Evolutionary conservation across 2,888 invertebrate genomes (phyloP), one percentile per base, ranked within the genome.

Genomic region (Chalcosyrphus nemorum): DNA sequence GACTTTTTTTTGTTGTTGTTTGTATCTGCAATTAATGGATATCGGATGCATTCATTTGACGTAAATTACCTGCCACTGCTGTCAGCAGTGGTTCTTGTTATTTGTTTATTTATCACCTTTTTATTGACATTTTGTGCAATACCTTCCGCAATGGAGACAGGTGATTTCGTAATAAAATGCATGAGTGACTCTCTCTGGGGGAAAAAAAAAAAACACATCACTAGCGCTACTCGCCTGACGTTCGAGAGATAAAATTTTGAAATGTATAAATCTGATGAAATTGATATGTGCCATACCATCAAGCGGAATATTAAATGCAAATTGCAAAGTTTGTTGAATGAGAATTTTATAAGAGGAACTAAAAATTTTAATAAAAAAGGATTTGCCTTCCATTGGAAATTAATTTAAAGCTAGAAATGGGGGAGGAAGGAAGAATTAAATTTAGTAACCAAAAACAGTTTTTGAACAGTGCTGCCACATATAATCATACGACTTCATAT

Each of bases 61-160:
- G 52, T 68, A 74, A 74, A 74, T 81, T 81, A 81, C 75, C 80
- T 74, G 80, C 21, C 80, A 81, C 45, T 54, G 61, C 52, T 74
- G 80, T 75, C 75, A 54, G 68, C 66, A 68, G 38, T 81, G 27
- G 24, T 52, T 66, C 43, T 61, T 41, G 52, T 15, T 74, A 17
- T 50, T 47, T 15, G n/a, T 32, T 63, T 63, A 32, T 61, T 61
- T 45, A 45, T 32, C 17, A 17, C 19, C 19, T 63, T 65, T 81
- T 74, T 68, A 54, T 47, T 61, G 43, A 17, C 61, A 57, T 57
- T 32, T 50, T 38, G 21, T 15, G 15, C 13, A 24, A 70, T 45
- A 56, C 54, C n/a, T 6, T 56, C 6, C 21, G 19, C 13, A 50
- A 41, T 75, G 29, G 29, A 57, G 35, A 66, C 45, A 9, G 19